phyloP scores from a whole-genome alignment of 1,140 invertebrate species.

The Meteorus sp. region DNA sequence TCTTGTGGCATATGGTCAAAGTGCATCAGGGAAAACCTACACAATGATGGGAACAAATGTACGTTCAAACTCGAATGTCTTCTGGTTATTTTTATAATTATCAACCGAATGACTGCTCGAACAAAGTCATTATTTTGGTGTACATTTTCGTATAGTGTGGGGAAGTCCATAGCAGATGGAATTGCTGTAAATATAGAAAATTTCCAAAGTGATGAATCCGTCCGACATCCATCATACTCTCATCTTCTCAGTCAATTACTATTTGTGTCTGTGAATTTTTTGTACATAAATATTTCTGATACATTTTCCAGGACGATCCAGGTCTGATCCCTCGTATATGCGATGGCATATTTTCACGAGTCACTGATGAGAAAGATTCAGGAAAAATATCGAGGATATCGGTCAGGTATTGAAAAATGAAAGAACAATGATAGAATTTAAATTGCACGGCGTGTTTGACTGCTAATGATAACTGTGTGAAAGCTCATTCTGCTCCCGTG shows the following conservation, averaged over 20 bases:
- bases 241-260: no score
- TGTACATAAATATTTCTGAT: not conserved
- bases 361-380: constrained; percentile 40
- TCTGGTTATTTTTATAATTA: no score
- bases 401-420: constrained; percentile 39
- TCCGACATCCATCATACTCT: no score
- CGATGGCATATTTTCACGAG: constrained; percentile 49
- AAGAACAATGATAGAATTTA: not conserved
- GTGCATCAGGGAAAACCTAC: constrained; percentile 77
- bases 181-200: no score
- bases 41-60: constrained; percentile 72
- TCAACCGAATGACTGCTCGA: no score
- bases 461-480: constrained; percentile 43
- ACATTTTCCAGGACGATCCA: constrained; percentile 52
- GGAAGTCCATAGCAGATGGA: no score
- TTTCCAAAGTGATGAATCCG: no score
- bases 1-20: constrained; percentile 78
- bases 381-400: constrained; percentile 30
- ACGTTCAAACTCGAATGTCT: constrained; percentile 4
- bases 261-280: not conserved
- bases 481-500: constrained; percentile 22
- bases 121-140: no score
- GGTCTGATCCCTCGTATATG: constrained; percentile 62
- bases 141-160: no score
- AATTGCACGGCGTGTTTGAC: no score